Evolutionary conservation across 2,113 vertebrate genomes (phyloP).

Genomic region (Atherinomorus stipes): DNA sequence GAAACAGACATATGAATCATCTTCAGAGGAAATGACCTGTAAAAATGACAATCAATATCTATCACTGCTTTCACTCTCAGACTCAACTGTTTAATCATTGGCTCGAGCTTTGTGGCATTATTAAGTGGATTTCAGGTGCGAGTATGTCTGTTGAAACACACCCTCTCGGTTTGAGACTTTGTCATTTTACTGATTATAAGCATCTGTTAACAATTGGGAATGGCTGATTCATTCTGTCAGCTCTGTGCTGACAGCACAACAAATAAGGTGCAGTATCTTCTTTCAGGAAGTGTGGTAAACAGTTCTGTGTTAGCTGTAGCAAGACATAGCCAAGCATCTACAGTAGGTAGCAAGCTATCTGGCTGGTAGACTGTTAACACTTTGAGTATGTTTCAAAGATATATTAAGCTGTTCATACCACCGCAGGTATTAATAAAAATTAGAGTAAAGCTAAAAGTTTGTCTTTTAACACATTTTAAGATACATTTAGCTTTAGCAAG

Average conservation of each 20-base stretch:
- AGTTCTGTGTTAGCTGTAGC: background rate
- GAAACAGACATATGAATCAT: slow-evolving; percentile 59
- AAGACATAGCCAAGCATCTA: no score
- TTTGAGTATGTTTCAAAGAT: no score
- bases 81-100: slow-evolving; percentile 59
- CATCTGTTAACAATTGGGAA: slow-evolving; percentile 36
- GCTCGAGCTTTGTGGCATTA: slow-evolving; percentile 33
- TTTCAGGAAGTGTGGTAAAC: no score
- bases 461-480: no score
- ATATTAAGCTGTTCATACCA: no score
- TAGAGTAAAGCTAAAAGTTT: no score
- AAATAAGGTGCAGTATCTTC: no score
- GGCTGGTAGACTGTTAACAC: no score
- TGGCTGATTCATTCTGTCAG: slow-evolving; percentile 28
- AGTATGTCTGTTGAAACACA: slow-evolving; percentile 14
- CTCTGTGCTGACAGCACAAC: no score
- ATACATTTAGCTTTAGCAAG: no score
- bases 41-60: slow-evolving; percentile 57
- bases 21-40: slow-evolving; percentile 49
- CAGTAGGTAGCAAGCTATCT: no score
- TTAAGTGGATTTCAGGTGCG: slow-evolving; percentile 23
- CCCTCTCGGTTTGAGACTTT: slow-evolving; percentile 24
- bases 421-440: no score
- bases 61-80: slow-evolving; percentile 28
- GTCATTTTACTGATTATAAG: slow-evolving; percentile 38